Evolutionary conservation across 2,797 vertebrate genomes (phyloP).

Genomic region (Lagocephalus sceleratus): DNA sequence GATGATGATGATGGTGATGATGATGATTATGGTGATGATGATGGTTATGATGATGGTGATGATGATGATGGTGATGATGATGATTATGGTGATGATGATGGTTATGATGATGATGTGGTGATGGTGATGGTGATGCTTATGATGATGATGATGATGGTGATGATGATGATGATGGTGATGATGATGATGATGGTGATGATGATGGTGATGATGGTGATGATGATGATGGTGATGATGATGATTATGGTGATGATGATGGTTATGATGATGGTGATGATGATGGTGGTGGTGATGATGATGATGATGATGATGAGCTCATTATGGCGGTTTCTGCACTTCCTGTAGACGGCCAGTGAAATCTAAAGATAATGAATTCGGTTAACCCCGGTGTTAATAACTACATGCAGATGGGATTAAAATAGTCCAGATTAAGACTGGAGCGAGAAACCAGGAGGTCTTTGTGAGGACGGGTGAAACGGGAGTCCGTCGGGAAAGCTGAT

Average conservation of each 20-base stretch:
- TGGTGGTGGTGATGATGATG: neutral
- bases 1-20: neutral
- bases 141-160: too few relatives aligned
- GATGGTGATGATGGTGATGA: too few relatives aligned
- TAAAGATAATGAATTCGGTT: slow-evolving; percentile 35
- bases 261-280: neutral
- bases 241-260: neutral
- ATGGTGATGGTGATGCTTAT: too few relatives aligned
- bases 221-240: neutral
- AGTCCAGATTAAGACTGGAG: too few relatives aligned
- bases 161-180: too few relatives aligned
- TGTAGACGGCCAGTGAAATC: slow-evolving; percentile 30
- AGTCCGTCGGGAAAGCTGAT: too few relatives aligned
- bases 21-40: neutral
- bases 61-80: neutral
- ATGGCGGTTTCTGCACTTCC: slow-evolving; percentile 11
- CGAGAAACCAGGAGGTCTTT: neutral
- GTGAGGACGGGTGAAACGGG: slow-evolving; percentile 18
- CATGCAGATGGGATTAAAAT: slow-evolving; percentile 36
- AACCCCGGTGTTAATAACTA: slow-evolving; percentile 53
- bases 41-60: neutral
- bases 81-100: neutral
- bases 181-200: too few relatives aligned
- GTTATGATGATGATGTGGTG: neutral
- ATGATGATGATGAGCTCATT: neutral